Percentiles rank a stretch among this genome's conserved stretches.
Conservation (phyloP, 2,888 invertebrate species). For the Leptogaster cylindrica region DNA sequence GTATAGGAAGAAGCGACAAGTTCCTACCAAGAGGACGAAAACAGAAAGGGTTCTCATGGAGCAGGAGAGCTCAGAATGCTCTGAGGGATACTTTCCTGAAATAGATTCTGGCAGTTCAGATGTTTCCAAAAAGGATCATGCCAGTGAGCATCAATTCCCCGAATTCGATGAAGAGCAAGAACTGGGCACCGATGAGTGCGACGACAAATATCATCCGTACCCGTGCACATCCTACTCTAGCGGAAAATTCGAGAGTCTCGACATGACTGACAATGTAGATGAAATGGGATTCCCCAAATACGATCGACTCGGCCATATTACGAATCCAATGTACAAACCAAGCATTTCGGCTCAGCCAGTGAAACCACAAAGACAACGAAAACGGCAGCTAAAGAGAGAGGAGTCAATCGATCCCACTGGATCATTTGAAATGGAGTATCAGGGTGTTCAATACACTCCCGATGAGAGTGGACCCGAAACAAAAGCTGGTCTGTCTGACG, state of each 20-base stretch:
- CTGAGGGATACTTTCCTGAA: conserved; percentile 74
- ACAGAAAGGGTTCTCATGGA: conserved; percentile 59
- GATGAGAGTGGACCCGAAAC: conserved; percentile 59
- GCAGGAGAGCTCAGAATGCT: conserved; percentile 70
- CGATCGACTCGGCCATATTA: conserved; percentile 66
- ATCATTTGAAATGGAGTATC: conserved; percentile 46
- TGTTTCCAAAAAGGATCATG: conserved; percentile 65
- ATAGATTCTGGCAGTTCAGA: conserved; percentile 70
- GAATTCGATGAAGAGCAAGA: conserved; percentile 62
- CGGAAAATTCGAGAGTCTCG: conserved; percentile 66
- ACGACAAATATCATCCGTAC: conserved; percentile 64
- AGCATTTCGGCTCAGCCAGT: conserved; percentile 59
- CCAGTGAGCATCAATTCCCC: conserved; percentile 54
- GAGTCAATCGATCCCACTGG: conserved; percentile 53
- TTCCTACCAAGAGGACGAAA: conserved; percentile 58
- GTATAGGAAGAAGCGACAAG: conserved; percentile 72
- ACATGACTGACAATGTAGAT: conserved; percentile 70
- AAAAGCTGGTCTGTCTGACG: conserved; percentile 59
- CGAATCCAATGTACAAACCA: conserved; percentile 58
- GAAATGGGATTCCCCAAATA: conserved; percentile 72
- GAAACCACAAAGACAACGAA: conserved; percentile 61
- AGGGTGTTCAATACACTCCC: conserved; percentile 48
- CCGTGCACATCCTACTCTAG: conserved; percentile 54
- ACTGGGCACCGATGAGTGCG: conserved; percentile 65
- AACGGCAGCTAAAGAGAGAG: conserved; percentile 59